These are phyloP conservation scores for Triplophysa bombifrons DNA, from an alignment of 2,797 vertebrate species.

Conservation along the genomic window DNA sequence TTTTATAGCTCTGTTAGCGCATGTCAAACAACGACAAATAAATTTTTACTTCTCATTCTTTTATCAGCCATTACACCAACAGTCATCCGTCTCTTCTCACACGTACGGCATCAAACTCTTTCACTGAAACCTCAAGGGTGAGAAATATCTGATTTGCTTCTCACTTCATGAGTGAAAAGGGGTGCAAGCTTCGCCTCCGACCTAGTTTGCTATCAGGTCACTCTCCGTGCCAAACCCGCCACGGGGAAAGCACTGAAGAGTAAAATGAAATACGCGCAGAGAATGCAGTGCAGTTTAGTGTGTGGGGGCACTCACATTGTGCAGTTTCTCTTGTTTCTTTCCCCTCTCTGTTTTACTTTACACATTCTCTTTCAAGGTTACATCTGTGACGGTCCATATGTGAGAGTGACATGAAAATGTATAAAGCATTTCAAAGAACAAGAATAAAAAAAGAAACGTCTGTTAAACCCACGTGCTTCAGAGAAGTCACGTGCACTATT, in stretches of 20 bases:
- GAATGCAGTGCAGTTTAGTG: conserved; percentile 49
- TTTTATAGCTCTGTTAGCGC: not conserved
- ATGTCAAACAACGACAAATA: not conserved
- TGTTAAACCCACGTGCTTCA: not conserved
- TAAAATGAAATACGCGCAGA: conserved; percentile 58
- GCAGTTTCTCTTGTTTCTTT: not conserved
- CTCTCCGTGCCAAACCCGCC: conserved; percentile 37
- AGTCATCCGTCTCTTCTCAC: not conserved
- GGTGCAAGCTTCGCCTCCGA: conserved; percentile 45
- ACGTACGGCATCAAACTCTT: not conserved
- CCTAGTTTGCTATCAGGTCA: conserved; percentile 53
- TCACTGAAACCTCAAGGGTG: not conserved
- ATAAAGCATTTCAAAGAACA: not conserved
- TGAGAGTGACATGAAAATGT: not conserved
- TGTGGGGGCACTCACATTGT: not conserved
- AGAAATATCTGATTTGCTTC: conserved; percentile 48
- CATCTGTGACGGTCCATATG: conserved; percentile 13
- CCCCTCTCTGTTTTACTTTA: not conserved
- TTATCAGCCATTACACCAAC: conserved; percentile 14
- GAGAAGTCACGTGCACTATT: not conserved
- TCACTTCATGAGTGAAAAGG: conserved; percentile 46
- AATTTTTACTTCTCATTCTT: not conserved
- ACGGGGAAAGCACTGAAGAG: conserved; percentile 53
- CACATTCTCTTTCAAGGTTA: conserved; percentile 13
- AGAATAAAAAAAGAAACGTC: not conserved